These are phyloP conservation scores for Myotis daubentonii DNA, from an alignment of 2,797 vertebrate genomes.

Conservation along the genomic window DNA sequence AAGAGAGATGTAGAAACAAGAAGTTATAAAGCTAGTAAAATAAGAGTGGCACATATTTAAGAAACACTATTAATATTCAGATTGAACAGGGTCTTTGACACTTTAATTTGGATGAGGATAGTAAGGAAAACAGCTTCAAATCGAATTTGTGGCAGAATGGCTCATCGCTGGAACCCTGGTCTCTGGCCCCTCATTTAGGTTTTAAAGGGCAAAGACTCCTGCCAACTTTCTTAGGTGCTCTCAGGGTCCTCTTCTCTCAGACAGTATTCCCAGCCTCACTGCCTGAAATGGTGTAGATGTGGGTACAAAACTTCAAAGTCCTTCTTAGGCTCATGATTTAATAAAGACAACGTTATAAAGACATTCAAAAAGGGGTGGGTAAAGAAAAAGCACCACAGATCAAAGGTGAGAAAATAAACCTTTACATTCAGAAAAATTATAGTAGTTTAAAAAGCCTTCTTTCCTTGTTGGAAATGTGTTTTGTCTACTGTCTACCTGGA, in stretches of 20 bases:
- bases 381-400: not conserved
- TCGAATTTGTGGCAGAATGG: not conserved
- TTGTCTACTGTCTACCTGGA: not conserved
- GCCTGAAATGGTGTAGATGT: not conserved
- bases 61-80: not conserved
- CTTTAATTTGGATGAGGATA: not conserved
- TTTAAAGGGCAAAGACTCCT: not conserved
- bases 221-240: not conserved
- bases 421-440: not conserved
- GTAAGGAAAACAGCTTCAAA: not conserved
- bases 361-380: not conserved
- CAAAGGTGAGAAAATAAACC: constrained; percentile 12
- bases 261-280: not conserved
- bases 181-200: not conserved
- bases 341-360: not conserved
- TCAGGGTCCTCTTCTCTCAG: not conserved
- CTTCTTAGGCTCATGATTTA: constrained; percentile 6
- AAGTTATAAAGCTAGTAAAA: not conserved
- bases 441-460: not conserved
- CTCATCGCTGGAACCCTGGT: not conserved
- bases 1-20: not conserved
- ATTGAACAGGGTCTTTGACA: not conserved
- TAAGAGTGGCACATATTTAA: not conserved
- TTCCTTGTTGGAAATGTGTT: not conserved
- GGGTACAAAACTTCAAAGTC: constrained; percentile 5